Base-by-base conservation (phyloP, 1,140 invertebrate genomes). In the Anastatus disparis region DNA sequence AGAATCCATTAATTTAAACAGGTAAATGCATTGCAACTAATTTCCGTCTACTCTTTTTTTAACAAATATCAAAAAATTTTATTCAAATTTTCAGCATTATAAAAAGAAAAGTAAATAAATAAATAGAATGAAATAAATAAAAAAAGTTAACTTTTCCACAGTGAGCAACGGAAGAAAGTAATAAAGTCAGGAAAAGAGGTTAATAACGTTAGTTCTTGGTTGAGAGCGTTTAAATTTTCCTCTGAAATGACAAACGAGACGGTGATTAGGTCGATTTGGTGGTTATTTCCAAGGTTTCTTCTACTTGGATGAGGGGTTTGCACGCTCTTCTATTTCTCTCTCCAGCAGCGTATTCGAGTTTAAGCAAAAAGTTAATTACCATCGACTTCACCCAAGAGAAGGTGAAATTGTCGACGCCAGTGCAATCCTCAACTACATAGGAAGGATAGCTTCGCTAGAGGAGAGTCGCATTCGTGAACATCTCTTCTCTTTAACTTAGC, bases 291-390 rank as follows among this genome's bases (percentile, higher is more conserved):
- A 52, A 64, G 73, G 70, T 72, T n/a, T 76, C 74, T 73, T 75
- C 62, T 55, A 24, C 10, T n/a, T n/a, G n/a, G n/a, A n/a, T n/a
- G n/a, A n/a, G n/a, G 17, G 40, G 22, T 20, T 56, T 56, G 8
- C 53, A 38, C 71, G 64, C 50, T 72, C 53, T 53, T 73, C 10
- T 35, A 10, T 10, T 6, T 10, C 31, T 35, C 4, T 6, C 31
- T 10, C 4, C 31, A 10, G 4, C 31, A 10, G 4, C 31, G 31
- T 10, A n/a, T n/a, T n/a, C n/a, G n/a, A n/a, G n/a, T n/a, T n/a
- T n/a, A n/a, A n/a, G 72, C 75, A 82, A 81, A 83, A 82, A 81
- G 79, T 81, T 83, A 82, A 83, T 83, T 82, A 81, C 72, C 74
- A 72, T 71, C 55, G 42, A 46, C 44, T 44, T 38, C 40, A n/a